Base-by-base conservation (phyloP, 2,113 vertebrate species). In the Gadus macrocephalus region DNA sequence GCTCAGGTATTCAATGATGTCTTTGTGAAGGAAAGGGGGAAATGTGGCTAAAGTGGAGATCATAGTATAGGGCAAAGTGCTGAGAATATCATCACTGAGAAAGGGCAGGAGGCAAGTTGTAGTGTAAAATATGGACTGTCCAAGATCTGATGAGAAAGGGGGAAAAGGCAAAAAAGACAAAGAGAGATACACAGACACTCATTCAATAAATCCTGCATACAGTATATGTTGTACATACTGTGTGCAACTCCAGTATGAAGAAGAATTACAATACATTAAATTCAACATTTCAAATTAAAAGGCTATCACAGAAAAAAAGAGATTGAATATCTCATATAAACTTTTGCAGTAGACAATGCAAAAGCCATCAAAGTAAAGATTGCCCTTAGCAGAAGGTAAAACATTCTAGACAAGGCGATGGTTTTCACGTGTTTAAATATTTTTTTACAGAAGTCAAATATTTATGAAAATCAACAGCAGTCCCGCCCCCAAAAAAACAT, bases 111-210 rank as follows among this genome's bases (percentile, higher is more conserved):
- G 95, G 92, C 96, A 98, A 70, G 97, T 95, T 68, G 96, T 99
- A 75, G 97, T 98, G 87, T 99, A 99, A 98, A 99, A 99, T 94
- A 98, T 96, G 75, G 97, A 98, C 91, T 98, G 97, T 90, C 97
- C 97, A 82, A 98, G 94, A 95, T 99, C 97, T 99, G 92, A 82
- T 83, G 88, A 78, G 76, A 87, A 85, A 87, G 42, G 71, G 66
- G 68, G 78, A 78, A 78, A 62, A 85, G 71, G 81, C 79, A 81
- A 78, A 67, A 81, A 74, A 81, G 71, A 82, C 74, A 87, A 75
- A 92, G 87, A 87, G 89, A 93, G 91, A 92, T 85, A 86, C 64
- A 89, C 81, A 88, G 75, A 86, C 77, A 85, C 82, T 77, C 75
- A 86, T 90, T 90, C 86, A 90, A 88, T 87, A 59, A 87, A 75